Percentiles rank a stretch among this genome's conserved stretches.
phyloP scores from a whole-genome alignment of 2,797 vertebrate genomes.

The Microctenopoma stevenorrisi region DNA sequence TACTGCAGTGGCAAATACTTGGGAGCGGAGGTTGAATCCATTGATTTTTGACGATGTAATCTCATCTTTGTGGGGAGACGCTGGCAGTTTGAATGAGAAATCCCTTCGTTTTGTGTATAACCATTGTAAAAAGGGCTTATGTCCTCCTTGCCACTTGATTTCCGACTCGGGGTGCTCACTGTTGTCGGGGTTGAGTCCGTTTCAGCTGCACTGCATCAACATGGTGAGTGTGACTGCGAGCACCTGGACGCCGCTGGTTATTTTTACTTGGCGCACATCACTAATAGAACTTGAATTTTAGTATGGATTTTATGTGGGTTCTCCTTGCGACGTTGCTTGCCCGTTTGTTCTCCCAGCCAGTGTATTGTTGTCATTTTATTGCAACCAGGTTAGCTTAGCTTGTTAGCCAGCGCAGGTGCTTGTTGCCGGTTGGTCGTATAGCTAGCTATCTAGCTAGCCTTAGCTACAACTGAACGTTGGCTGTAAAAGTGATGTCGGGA shows the following conservation, averaged over 20 bases:
- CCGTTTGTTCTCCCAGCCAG: neutral
- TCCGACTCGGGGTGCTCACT: conserved; percentile 80
- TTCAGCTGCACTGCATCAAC: conserved; percentile 80
- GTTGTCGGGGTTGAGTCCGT: conserved; percentile 77
- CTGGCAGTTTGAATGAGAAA: conserved; percentile 58
- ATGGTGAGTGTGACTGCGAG: conserved; percentile 81
- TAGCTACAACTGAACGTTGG: conserved; percentile 13
- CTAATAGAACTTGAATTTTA: neutral
- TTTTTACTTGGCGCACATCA: neutral
- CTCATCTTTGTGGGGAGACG: conserved; percentile 30
- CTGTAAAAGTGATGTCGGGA: neutral
- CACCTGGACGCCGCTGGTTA: conserved; percentile 13
- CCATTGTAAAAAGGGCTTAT: conserved; percentile 79
- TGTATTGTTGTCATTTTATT: neutral
- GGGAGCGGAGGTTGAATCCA: conserved; percentile 67
- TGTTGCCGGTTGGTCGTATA: conserved; percentile 40
- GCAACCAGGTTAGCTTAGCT: conserved; percentile 44
- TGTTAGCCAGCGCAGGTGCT: conserved; percentile 48
- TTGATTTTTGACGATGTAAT: conserved; percentile 69
- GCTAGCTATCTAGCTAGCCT: conserved; percentile 43
- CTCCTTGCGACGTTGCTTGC: neutral
- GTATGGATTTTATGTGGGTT: neutral
- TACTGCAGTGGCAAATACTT: conserved; percentile 86
- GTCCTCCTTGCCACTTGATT: conserved; percentile 81
- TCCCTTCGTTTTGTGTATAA: conserved; percentile 59